Percentiles rank a stretch among this genome's conserved stretches.
Conservation (phyloP, 2,113 vertebrate species). For the Pterocles orientalis region DNA sequence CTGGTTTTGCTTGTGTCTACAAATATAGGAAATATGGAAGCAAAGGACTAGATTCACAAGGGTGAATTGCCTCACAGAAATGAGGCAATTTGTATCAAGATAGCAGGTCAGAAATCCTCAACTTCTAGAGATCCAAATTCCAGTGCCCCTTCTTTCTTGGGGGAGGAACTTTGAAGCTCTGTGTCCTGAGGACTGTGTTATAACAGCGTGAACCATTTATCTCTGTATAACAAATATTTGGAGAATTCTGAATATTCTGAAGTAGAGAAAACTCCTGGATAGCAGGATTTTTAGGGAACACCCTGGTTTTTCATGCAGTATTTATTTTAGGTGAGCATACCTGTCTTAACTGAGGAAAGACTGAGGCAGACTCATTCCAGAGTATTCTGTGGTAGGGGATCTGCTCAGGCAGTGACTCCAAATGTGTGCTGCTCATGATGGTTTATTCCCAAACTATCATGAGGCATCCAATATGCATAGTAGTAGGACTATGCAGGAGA, state of each 20-base stretch:
- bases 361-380: not conserved
- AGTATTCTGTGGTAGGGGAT: not conserved
- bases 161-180: not conserved
- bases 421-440: not conserved
- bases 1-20: not conserved
- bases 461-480: not conserved
- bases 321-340: not conserved
- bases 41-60: not conserved
- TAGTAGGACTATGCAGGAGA: not conserved
- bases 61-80: not conserved
- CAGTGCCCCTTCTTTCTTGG: not conserved
- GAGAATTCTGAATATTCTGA: not conserved
- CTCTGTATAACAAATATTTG: not conserved
- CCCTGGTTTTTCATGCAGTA: not conserved
- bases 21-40: not conserved
- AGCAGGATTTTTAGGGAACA: not conserved
- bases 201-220: not conserved
- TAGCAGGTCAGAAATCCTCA: not conserved
- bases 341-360: not conserved
- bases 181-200: not conserved
- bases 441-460: not conserved
- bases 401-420: not conserved
- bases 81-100: not conserved
- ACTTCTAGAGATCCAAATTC: not conserved
- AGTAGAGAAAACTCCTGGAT: not conserved